Base-by-base conservation (phyloP, 2,888 invertebrate species). In the Bursaphelenchus okinawaensis region DNA sequence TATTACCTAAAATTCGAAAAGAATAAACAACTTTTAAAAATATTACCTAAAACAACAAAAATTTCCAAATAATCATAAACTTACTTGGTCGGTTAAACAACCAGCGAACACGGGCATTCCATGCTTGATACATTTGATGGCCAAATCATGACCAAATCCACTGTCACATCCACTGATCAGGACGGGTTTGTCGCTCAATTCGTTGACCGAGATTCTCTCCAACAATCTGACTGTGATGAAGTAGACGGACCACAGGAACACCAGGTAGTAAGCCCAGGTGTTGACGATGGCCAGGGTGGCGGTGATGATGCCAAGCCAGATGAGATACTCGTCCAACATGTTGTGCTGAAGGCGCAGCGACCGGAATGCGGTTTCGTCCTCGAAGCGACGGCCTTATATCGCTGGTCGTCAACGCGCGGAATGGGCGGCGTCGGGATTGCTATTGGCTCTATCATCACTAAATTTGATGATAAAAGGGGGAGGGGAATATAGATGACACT, bases 51-150 rank as follows among this genome's bases (percentile, higher is more conserved):
- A 40, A 16, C 40, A 40, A 2, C 1, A 40, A 40, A 40, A 40
- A 40, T 4, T 4, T 2, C n/a, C 12, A 40, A 40, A 40, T 40
- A n/a, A n/a, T n/a, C n/a, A n/a, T n/a, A 12, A 40, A 40, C 40
- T 1, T 40, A 40, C 40, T 67, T 73, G 60, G 60, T 73, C 59
- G 9, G 77, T 75, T 20, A 76, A 52, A 57, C 78, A 78, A 16
- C 74, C 76, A 12, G 78, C 75, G 65, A 77, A 78, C 1, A 78
- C 78, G 4, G 74, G 70, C 73, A 78, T 77, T 24, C 75, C 75
- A 23, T 69, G 52, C 9, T 64, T 55, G 9, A 76, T 55, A 58
- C 74, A 75, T 63, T 72, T 71, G 28, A 76, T 29, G 0, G 77
- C 75, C 16, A 77, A 58, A 51, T 62, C 68, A 52, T 73, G 69